These are phyloP conservation scores for Nautilus pompilius DNA, from an alignment of 1,140 invertebrate genomes.

Conservation along the genomic window DNA sequence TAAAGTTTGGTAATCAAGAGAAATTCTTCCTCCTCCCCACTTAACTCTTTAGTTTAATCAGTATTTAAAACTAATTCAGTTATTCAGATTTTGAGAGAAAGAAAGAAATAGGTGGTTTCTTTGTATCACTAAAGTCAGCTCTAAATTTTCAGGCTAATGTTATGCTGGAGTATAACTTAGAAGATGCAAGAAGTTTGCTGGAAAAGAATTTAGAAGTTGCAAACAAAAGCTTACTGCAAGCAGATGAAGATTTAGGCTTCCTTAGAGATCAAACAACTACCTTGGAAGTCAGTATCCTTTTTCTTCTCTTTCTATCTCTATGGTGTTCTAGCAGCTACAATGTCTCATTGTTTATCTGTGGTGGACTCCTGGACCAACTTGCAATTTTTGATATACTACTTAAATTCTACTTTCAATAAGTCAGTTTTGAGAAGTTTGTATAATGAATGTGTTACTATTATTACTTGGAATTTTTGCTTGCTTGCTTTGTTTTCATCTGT, in stretches of 20 bases:
- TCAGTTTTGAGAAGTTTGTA: background rate
- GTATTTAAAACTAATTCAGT: background rate
- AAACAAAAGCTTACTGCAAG: conserved; percentile 75
- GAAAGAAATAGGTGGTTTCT: no score
- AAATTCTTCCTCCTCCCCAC: background rate
- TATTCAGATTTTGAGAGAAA: no score
- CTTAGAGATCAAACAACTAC: conserved; percentile 94
- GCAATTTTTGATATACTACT: background rate
- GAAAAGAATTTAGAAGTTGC: conserved; percentile 85
- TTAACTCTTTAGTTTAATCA: background rate
- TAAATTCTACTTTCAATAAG: background rate
- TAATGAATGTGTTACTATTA: background rate
- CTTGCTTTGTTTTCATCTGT: background rate
- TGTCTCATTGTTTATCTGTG: background rate
- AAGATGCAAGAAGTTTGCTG: conserved; percentile 85
- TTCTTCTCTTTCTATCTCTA: background rate
- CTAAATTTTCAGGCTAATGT: conserved; percentile 76
- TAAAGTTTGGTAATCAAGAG: no score
- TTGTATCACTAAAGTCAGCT: background rate
- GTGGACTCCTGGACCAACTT: background rate
- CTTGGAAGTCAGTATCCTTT: conserved; percentile 83
- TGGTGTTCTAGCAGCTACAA: background rate
- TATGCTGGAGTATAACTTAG: conserved; percentile 94
- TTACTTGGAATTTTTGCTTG: background rate
- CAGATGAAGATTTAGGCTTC: conserved; percentile 91